Base-by-base conservation (phyloP, 2,113 vertebrate species). In the Ardeotis arabs region DNA sequence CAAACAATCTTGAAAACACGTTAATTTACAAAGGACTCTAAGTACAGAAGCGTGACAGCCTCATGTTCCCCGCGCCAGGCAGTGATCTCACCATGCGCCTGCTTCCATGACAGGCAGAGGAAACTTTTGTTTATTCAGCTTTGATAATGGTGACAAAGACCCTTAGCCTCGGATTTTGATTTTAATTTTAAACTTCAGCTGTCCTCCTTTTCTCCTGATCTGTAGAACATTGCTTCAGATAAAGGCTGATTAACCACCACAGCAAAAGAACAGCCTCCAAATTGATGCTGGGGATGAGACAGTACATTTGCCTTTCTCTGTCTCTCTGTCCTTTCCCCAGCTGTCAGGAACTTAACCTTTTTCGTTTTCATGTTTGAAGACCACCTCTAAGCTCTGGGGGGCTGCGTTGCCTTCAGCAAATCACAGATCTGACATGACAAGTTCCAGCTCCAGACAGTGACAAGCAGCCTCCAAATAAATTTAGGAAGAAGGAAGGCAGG, bases 81-180 rank as follows among this genome's bases (percentile, higher is more conserved):
- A 92, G 20, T 22, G 45, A 90, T 87, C 49, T 91, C 90, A 82
- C n/a, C 66, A 76, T 0, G 4, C 80, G 81, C 24, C 22, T 84
- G 52, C 35, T 93, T 64, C 70, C 49, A 67, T 6, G 60, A 89
- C 80, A 90, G 88, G 31, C 73, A 87, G 16, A 93, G 66, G 49
- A 95, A 95, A 84, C 62, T 47, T 62, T 91, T 93, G 67, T 76
- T 96, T 92, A 79, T 68, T 89, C 84, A 94, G 81, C 86, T 85
- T 90, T 92, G 77, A 90, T 92, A 92, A 87, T 20, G 66, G 53
- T 82, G 77, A 76, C 58, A 82, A 89, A 67, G 75, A 85, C 44
- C 27, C 53, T 58, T 27, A 79, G 64, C 72, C 29, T 73, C 2
- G 0, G 29, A 79, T 88, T 87, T 24, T 44, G 35, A 87, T 12